Evolutionary conservation across 30 jellyfish, hydroid and myxozoan species (phyloP).

Genomic region (Cassiopea xamachana): DNA sequence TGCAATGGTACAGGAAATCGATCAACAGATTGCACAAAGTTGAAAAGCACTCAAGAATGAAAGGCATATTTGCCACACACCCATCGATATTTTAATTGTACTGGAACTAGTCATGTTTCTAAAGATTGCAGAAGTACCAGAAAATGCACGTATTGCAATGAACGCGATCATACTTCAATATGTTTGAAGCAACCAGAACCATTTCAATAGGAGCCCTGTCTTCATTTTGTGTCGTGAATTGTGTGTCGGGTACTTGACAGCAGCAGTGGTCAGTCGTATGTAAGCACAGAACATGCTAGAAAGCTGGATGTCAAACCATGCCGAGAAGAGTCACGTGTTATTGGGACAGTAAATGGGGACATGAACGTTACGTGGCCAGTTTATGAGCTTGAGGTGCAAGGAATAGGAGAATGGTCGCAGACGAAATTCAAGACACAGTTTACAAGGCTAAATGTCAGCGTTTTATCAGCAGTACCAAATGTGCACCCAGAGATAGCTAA

Average conservation of each 20-base stretch:
- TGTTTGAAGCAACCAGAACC: conserved; percentile 9
- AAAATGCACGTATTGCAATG: conserved; percentile 9
- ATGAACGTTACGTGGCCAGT: conserved; percentile 32
- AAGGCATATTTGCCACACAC: conserved; percentile 14
- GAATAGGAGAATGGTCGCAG: conserved; percentile 32
- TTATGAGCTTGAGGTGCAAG: conserved; percentile 38
- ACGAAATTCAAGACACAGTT: conserved; percentile 31
- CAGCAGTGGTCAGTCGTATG: conserved; percentile 47
- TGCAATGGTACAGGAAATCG: conserved; percentile 4
- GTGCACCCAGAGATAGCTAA: conserved; percentile 25
- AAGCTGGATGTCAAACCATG: conserved; percentile 12
- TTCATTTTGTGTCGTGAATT: conserved; percentile 3
- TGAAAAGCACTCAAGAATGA: conserved; percentile 23
- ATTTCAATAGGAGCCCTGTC: neutral
- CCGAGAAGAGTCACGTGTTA: conserved; percentile 19
- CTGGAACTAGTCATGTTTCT: conserved; percentile 33
- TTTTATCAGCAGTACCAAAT: conserved; percentile 41
- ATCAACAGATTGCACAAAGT: conserved; percentile 29
- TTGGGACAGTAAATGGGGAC: conserved; percentile 62
- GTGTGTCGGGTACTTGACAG: conserved; percentile 38
- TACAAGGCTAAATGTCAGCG: conserved; percentile 16
- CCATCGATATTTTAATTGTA: conserved; percentile 29
- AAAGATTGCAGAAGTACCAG: conserved; percentile 38
- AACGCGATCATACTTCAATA: conserved; percentile 28
- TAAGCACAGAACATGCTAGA: conserved; percentile 49